These are phyloP conservation scores for Neosilurus mollespiculum DNA, from an alignment of 2,797 vertebrate genomes.

Conservation along the genomic window DNA sequence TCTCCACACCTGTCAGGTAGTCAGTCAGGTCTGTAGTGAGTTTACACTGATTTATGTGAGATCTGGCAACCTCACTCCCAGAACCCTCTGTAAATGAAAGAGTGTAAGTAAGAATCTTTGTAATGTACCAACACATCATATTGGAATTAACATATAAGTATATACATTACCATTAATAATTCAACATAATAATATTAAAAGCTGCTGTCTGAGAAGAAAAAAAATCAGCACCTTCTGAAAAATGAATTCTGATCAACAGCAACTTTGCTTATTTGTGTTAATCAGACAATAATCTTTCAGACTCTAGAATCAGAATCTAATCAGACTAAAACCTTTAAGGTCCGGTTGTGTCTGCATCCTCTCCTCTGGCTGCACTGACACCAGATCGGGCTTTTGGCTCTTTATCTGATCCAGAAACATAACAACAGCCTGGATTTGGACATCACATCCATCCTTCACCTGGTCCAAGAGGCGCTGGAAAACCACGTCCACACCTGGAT, in stretches of 20 bases:
- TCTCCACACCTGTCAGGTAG: conserved; percentile 69
- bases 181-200: no score
- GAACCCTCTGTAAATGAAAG: conserved; percentile 6
- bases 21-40: conserved; percentile 68
- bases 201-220: neutral
- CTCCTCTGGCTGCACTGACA: conserved; percentile 39
- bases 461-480: conserved; percentile 66
- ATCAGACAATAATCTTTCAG: neutral
- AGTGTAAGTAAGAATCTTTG: neutral
- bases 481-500: conserved; percentile 52
- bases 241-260: neutral
- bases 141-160: neutral
- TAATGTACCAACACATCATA: no score
- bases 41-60: conserved; percentile 59
- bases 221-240: neutral
- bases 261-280: neutral
- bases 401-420: conserved; percentile 64
- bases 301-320: no score
- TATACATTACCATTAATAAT: neutral
- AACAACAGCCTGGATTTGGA: conserved; percentile 58
- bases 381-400: conserved; percentile 56
- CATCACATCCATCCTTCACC: conserved; percentile 51
- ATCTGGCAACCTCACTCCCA: conserved; percentile 50
- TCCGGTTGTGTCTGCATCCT: neutral
- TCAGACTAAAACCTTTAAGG: conserved; percentile 19